Percentiles rank a stretch among this genome's conserved stretches.
phyloP scores from a whole-genome alignment of 2,797 vertebrate genomes.

The Scleropages formosus region DNA sequence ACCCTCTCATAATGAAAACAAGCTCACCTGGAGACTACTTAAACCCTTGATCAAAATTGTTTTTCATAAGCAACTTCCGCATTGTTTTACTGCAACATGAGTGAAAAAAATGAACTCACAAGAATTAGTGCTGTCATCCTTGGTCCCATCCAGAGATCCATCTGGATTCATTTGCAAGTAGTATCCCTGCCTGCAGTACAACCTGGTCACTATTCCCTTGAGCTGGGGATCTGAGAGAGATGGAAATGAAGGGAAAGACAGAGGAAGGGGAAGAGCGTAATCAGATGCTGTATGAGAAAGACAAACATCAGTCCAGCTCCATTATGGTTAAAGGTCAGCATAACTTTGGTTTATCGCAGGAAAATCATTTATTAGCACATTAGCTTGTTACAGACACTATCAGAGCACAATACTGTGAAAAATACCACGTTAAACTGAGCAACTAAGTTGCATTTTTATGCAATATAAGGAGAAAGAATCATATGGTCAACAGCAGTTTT shows the following conservation, averaged over 20 bases:
- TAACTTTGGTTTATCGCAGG: too few species aligned
- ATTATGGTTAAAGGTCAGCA: too few species aligned
- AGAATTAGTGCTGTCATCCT: constrained; percentile 98
- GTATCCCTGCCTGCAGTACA: constrained; percentile 99
- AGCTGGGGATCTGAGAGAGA: constrained; percentile 92
- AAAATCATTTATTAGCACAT: too few species aligned
- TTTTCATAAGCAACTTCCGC: not conserved
- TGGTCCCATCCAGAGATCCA: constrained; percentile 97
- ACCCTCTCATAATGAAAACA: constrained; percentile 16
- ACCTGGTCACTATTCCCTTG: constrained; percentile 99
- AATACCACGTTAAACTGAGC: too few species aligned
- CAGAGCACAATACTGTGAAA: too few species aligned
- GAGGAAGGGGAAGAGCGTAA: not conserved
- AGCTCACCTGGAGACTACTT: not conserved
- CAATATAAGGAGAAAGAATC: too few species aligned
- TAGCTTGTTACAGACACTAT: too few species aligned
- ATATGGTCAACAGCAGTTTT: too few species aligned
- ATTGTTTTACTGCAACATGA: not conserved
- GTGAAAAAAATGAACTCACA: constrained; percentile 59
- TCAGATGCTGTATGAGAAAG: not conserved
- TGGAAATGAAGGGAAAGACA: constrained; percentile 50
- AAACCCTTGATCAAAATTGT: constrained; percentile 8
- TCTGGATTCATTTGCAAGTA: constrained; percentile 99
- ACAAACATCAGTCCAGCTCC: too few species aligned
- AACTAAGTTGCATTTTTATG: too few species aligned